Conservation (phyloP, 2,888 invertebrate genomes). For the Plagodis dolabraria region DNA sequence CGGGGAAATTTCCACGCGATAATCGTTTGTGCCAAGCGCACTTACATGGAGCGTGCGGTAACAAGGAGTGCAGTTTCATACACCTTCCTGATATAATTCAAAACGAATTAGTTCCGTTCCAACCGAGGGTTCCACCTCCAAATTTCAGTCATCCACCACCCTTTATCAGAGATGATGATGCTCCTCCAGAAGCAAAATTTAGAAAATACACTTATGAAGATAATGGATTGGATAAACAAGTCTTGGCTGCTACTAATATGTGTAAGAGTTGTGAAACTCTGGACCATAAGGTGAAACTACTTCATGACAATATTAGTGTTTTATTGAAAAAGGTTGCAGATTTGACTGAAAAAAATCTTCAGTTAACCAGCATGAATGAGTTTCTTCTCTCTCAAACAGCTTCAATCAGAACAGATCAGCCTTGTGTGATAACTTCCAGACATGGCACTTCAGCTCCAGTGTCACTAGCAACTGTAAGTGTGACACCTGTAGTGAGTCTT, state of each 20-base stretch:
- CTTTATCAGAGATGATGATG: constrained; percentile 66
- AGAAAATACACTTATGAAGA: constrained; percentile 70
- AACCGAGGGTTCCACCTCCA: constrained; percentile 49
- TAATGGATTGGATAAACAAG: constrained; percentile 61
- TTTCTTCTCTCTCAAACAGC: constrained; percentile 76
- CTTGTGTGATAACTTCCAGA: constrained; percentile 79
- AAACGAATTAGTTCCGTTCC: constrained; percentile 51
- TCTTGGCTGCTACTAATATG: constrained; percentile 54
- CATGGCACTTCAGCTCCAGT: constrained; percentile 79
- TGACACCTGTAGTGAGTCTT: constrained; percentile 77
- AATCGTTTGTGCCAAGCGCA: constrained; percentile 85
- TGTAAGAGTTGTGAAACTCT: constrained; percentile 72
- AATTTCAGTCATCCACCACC: constrained; percentile 58
- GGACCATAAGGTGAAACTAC: constrained; percentile 73
- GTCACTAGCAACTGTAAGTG: constrained; percentile 78
- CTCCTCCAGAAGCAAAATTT: constrained; percentile 75
- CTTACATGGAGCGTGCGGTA: constrained; percentile 83
- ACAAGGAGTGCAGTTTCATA: constrained; percentile 70
- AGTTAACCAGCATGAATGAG: constrained; percentile 79
- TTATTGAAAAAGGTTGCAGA: constrained; percentile 75
- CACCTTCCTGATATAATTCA: constrained; percentile 60
- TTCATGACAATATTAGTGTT: constrained; percentile 80
- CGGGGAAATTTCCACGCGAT: constrained; percentile 85
- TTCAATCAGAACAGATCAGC: constrained; percentile 69
- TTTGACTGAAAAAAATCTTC: constrained; percentile 75